Evolutionary conservation across 2,888 invertebrate genomes (phyloP).

Genomic region (Amblyteles armatorius): DNA sequence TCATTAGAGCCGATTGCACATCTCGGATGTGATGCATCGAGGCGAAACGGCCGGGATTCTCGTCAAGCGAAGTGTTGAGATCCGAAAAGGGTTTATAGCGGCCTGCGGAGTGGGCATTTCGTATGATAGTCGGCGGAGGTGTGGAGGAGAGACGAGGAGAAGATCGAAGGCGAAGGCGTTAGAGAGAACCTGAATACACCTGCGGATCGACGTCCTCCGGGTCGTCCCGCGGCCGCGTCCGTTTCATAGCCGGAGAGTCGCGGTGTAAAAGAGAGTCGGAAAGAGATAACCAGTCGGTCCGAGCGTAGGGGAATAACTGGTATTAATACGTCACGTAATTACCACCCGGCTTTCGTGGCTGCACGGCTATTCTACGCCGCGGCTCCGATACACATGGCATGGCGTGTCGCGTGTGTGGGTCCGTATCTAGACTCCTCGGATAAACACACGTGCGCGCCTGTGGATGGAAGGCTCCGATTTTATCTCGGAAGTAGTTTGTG

Average conservation of each 20-base stretch:
- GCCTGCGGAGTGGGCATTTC: neutral
- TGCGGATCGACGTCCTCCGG: slow-evolving; percentile 74
- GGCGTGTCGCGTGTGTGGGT: slow-evolving; percentile 5
- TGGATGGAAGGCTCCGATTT: neutral
- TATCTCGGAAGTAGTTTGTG: slow-evolving; percentile 6
- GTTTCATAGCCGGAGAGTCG: neutral
- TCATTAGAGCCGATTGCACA: too few relatives aligned
- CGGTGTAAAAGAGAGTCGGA: slow-evolving; percentile 28
- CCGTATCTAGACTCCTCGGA: neutral
- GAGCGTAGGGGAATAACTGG: slow-evolving; percentile 79
- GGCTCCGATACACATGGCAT: neutral
- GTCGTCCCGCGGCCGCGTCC: slow-evolving; percentile 20
- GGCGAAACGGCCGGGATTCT: neutral
- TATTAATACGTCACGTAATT: slow-evolving; percentile 83
- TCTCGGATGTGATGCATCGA: too few relatives aligned
- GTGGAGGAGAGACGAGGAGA: slow-evolving; percentile 66
- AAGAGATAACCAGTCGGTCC: slow-evolving; percentile 46
- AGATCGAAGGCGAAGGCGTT: slow-evolving; percentile 64
- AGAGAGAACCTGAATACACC: slow-evolving; percentile 78
- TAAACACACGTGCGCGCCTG: slow-evolving; percentile 4
- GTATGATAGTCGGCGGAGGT: slow-evolving; percentile 13
- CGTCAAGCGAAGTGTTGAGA: slow-evolving; percentile 20
- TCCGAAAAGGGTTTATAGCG: neutral
- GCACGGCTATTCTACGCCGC: slow-evolving; percentile 68
- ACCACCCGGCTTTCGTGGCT: slow-evolving; percentile 74